Evolutionary conservation across 2,888 invertebrate genomes (phyloP).

Genomic region (Unio delphinus): DNA sequence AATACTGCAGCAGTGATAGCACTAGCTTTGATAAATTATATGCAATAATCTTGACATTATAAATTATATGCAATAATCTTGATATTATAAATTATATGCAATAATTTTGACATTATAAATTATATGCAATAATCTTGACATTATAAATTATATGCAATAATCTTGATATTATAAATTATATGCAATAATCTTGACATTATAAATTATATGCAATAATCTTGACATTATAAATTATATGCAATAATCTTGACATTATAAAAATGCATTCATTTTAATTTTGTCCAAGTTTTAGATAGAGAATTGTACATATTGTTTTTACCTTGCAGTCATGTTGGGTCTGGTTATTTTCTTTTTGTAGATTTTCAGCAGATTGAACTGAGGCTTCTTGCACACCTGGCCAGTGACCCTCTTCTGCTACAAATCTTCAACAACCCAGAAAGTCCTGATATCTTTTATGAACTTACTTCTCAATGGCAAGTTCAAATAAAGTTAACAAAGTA

Average conservation of each 20-base stretch:
- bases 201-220: too few relatives aligned
- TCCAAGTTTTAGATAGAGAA: background rate
- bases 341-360: conserved; percentile 42
- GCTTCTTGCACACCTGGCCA: conserved; percentile 61
- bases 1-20: too few relatives aligned
- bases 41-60: background rate
- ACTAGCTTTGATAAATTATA: too few relatives aligned
- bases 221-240: too few relatives aligned
- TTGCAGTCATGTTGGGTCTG: background rate
- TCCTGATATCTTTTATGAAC: conserved; percentile 59
- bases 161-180: background rate
- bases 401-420: conserved; percentile 52
- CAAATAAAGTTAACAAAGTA: background rate
- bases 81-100: too few relatives aligned
- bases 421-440: conserved; percentile 45
- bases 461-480: conserved; percentile 62
- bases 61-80: too few relatives aligned
- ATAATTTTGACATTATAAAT: too few relatives aligned
- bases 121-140: background rate
- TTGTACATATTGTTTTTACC: background rate
- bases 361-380: conserved; percentile 68
- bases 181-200: too few relatives aligned
- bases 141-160: background rate
- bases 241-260: background rate
- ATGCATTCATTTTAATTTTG: background rate